phyloP scores from a whole-genome alignment of 1,140 invertebrate genomes.

The Lepidostoma basale region DNA sequence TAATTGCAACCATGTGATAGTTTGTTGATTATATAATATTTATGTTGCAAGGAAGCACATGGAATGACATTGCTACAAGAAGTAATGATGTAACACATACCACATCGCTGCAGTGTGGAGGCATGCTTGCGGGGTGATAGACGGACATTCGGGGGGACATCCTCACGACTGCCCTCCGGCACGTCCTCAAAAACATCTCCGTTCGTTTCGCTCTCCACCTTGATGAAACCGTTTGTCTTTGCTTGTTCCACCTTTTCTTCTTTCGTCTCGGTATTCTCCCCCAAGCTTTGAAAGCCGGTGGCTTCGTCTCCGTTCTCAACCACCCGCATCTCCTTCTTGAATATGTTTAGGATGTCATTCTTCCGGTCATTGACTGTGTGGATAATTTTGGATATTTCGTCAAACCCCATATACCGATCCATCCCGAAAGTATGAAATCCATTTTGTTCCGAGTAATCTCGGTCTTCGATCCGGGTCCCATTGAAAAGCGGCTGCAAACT shows the following conservation, averaged over 20 bases:
- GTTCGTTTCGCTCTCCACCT: constrained; percentile 2
- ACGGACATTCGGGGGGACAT: constrained; percentile 27
- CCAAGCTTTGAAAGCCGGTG: background rate
- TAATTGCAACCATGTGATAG: no score
- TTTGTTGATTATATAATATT: no score
- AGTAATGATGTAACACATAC: constrained; percentile 39
- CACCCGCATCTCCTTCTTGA: constrained; percentile 30
- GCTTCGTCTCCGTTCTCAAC: background rate
- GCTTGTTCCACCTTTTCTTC: background rate
- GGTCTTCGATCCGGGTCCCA: constrained; percentile 20
- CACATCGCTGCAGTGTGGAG: constrained; percentile 42
- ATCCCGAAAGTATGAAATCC: constrained; percentile 30
- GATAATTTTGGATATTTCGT: constrained; percentile 38
- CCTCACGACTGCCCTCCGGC: background rate
- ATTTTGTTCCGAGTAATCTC: constrained; percentile 27
- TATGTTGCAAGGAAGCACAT: no score
- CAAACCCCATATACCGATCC: constrained; percentile 29
- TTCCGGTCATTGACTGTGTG: constrained; percentile 35
- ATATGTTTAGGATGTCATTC: constrained; percentile 40
- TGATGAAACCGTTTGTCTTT: background rate
- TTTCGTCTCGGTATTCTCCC: no score
- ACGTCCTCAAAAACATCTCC: background rate
- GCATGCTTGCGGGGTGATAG: constrained; percentile 42
- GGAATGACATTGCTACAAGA: no score
- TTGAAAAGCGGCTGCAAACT: constrained; percentile 15